phyloP scores from a whole-genome alignment of 2,888 invertebrate species.

The Fabriciana adippe region DNA sequence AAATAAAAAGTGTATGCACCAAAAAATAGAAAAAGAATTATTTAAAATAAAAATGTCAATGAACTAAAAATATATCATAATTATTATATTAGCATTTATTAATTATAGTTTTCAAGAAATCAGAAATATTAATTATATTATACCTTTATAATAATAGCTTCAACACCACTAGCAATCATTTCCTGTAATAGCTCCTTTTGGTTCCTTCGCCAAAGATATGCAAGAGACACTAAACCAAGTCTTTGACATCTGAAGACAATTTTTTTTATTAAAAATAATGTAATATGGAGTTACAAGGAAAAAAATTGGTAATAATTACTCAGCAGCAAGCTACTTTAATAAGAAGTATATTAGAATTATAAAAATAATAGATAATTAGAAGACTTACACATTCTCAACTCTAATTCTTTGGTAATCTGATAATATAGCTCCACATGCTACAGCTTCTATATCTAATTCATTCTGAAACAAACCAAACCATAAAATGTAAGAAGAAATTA shows the following conservation, averaged over 20 bases:
- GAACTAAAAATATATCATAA: too few species aligned
- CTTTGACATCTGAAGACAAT: slow-evolving; percentile 89
- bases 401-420: slow-evolving; percentile 99
- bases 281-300: too few species aligned
- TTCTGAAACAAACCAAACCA: slow-evolving; percentile 73
- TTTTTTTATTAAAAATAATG: not conserved
- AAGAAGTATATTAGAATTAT: too few species aligned
- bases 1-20: too few species aligned
- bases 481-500: not conserved
- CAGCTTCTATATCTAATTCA: slow-evolving; percentile 91
- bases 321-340: too few species aligned
- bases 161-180: slow-evolving; percentile 96
- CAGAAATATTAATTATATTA: not conserved
- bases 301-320: too few species aligned
- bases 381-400: slow-evolving; percentile 97
- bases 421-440: slow-evolving; percentile 98
- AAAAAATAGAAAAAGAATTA: not conserved
- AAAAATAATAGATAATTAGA: too few species aligned
- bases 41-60: too few species aligned
- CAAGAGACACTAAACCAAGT: slow-evolving; percentile 92
- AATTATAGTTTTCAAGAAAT: not conserved
- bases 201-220: slow-evolving; percentile 98
- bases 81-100: not conserved
- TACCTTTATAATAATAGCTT: slow-evolving; percentile 98
- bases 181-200: slow-evolving; percentile 96